A percentile compares a stretch with the other conserved stretches of the same genome.
Conservation (phyloP, 1,140 invertebrate genomes). For the Grapholita molesta region DNA sequence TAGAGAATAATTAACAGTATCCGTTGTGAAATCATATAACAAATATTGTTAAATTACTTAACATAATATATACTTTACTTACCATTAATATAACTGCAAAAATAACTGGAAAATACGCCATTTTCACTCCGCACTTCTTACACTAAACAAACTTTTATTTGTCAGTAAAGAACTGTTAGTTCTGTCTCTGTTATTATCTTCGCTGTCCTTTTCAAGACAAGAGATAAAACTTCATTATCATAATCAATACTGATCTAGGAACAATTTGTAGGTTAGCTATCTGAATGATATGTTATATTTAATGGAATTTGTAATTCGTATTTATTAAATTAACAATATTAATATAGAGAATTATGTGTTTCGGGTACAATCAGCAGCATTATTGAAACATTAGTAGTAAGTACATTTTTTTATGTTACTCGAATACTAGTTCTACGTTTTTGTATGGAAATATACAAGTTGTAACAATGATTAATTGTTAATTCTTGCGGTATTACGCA, state of each 20-base stretch:
- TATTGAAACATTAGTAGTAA: too few species aligned
- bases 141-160: conserved; percentile 52
- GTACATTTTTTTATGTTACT: too few species aligned
- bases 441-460: too few species aligned
- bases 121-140: conserved; percentile 47
- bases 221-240: conserved; percentile 2
- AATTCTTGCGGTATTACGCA: too few species aligned
- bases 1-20: too few species aligned
- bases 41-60: too few species aligned
- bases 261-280: background rate
- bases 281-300: conserved; percentile 25
- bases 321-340: background rate
- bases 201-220: conserved; percentile 2
- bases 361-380: too few species aligned
- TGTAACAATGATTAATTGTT: too few species aligned
- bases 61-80: conserved; percentile 37
- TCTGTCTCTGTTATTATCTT: conserved; percentile 23
- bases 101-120: conserved; percentile 37
- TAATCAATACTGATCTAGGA: conserved; percentile 6
- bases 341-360: too few species aligned
- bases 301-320: background rate
- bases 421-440: too few species aligned
- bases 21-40: too few species aligned
- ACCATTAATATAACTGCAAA: conserved; percentile 38
- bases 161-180: conserved; percentile 54